These are phyloP conservation scores for Solea senegalensis DNA, from an alignment of 2,113 vertebrate genomes.

Conservation along the genomic window DNA sequence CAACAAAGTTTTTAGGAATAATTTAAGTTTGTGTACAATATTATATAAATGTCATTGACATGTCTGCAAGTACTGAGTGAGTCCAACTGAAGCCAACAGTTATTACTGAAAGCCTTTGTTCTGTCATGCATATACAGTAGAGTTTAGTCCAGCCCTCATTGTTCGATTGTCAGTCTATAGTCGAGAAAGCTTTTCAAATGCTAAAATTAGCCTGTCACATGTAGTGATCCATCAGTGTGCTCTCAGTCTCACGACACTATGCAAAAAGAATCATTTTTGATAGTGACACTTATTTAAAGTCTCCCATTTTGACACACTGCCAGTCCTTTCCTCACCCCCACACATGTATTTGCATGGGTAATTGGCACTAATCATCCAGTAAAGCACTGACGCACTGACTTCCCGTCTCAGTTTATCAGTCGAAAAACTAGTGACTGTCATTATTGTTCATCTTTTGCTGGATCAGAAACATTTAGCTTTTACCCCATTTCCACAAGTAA, in stretches of 20 bases:
- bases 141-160: constrained; percentile 1
- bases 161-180: constrained; percentile 12
- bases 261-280: background rate
- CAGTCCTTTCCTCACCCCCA: constrained; percentile 2
- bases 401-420: background rate
- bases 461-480: background rate
- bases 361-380: constrained; percentile 34
- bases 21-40: too few relatives aligned
- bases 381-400: constrained; percentile 1
- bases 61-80: background rate
- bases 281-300: constrained; percentile 3
- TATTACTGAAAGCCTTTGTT: too few relatives aligned
- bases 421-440: background rate
- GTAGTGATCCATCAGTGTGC: background rate
- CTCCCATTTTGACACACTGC: constrained; percentile 22
- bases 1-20: too few relatives aligned
- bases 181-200: constrained; percentile 17
- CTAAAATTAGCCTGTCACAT: constrained; percentile 28
- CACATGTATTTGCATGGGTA: constrained; percentile 35
- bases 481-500: too few relatives aligned
- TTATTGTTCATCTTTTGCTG: background rate
- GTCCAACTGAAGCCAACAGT: background rate
- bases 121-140: background rate
- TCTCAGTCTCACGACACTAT: constrained; percentile 4
- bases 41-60: too few relatives aligned